Base-by-base conservation (phyloP, 2,797 vertebrate species). In the Hirundo rustica region DNA sequence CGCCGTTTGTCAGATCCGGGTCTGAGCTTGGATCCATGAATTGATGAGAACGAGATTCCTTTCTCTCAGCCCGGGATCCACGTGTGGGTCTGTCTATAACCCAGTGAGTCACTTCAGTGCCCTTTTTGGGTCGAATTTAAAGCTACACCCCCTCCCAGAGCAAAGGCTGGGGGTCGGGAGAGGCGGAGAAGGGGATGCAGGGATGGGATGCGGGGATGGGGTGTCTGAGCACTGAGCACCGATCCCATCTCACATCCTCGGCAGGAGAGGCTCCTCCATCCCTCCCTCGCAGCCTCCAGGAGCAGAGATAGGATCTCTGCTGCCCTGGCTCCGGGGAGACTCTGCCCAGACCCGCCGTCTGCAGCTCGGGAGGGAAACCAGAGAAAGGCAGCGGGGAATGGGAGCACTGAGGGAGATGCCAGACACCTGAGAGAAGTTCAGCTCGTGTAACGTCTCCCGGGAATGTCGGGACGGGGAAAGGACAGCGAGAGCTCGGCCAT, bases 201-300 rank as follows among this genome's bases (percentile, higher is more conserved):
- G 70, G 51, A 20, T 44, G 51, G 27, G 54, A 16, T 72, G 34
- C 0, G 3, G 44, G 73, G 30, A 36, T 32, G 65, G 51, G 34
- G 19, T 0, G 1, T 32, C 27, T 25, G 40, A 44, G 50, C 0
- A 0, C 30, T 30, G 40, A 44, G 47, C 0, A 1, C n/a, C 0
- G 1, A 34, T 55, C 71, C 38, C n/a, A 21, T 47, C 3, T 2
- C 50, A 23, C 1, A 8, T 30, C 62, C 19, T 4, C 0, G 0
- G 57, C 82, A 30, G 54, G 36, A 67, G 21, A 44, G 54, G 42
- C 45, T 93, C 22, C 42, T 85, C 44, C 62, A 27, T 60, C 70
- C 73, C 18, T 64, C 26, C 40, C 30, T 44, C 2, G 6, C 50
- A 36, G 55, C 74, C 47, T 55, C 48, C 40, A 7, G n/a, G 73